Evolutionary conservation across 2,888 invertebrate species (phyloP), one percentile per base, ranked within the genome.

Genomic region (Schizaphis graminum): DNA sequence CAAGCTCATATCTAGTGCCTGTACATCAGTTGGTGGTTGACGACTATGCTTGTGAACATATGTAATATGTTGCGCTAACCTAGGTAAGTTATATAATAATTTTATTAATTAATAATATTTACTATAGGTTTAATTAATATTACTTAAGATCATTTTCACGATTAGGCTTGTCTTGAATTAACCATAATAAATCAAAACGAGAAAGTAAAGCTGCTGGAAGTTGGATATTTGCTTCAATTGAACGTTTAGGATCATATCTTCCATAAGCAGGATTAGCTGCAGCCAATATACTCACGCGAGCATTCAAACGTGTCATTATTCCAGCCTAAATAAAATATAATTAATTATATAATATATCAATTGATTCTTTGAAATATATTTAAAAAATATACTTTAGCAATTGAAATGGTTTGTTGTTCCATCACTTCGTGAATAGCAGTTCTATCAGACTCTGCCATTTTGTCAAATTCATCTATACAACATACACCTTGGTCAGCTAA

Each of bases 401-500:
- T 99, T 94, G 99, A 99, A 95, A 99, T 99, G 28, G 99, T 99
- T 96, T 99, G 99, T 95, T 99, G 99, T 96, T 99, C 99, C 99
- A 99, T 99, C 85, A 99, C 99, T 96, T 99, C 99, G 96, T 99
- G 99, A 95, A 99, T 99, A 94, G 99, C 98, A 0, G 99, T 99
- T 95, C 99, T 97, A 96, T 99, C 99, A 86, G 96, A 96, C 95
- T 99, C 99, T 91, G 99, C 98, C 99, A 99, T 99, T 96, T 99
- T 99, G 96, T 99, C 99, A 96, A 99, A 99, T 96, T 99, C 99
- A 96, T 99, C 99, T 96, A 99, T 99, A 96, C 99, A 99, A 96
- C 99, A 99, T 94, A 99, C 98, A 92, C 99, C 99, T 96, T 98
- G 98, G 96, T 99, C 99, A 1, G 99, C 99, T 95, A 99, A 96